Evolutionary conservation across 2,888 invertebrate species (phyloP), one percentile per base, ranked within the genome.

Genomic region (Pteria penguin): DNA sequence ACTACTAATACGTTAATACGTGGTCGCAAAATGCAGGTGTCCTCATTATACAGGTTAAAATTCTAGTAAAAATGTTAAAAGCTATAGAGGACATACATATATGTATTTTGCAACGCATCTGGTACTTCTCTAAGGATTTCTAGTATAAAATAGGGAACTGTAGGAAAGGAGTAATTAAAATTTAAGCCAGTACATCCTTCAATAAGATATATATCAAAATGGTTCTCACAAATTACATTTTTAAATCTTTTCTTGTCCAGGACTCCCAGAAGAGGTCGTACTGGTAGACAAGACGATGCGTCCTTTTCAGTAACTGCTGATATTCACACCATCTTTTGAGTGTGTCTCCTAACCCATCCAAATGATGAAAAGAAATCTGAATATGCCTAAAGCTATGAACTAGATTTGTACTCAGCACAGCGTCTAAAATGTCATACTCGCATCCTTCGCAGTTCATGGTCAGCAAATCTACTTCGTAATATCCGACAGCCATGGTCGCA

Each of bases 371-470:
- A 0, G 80, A 73, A 55, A 74, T 78, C 70, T 81, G 81, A 14
- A 81, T 75, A 60, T 81, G 78, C 32, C 52, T 62, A 27, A 81
- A 72, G 65, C 72, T 52, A 2, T 52, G 45, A 5, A 81, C 65
- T 26, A 81, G 33, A 36, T 31, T 69, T 22, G 76, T 76, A 4
- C 67, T 63, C 5, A 75, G 24, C 4, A 79, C 31, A 0, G 76
- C 65, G 27, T 81, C 81, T 4, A 81, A 45, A 1, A 72, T 72
- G 55, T 81, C 81, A 33, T 68, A 81, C 31, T 81, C 81, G 31
- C 81, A 81, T 5, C 81, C 81, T 36, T 81, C 81, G 54, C 81
- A 81, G 32, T 81, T 81, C 57, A 81, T 58, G 2, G 78, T 72
- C 18, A 81, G 22, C 29, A 81, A 60, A 52, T 81, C 81, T 1